phyloP scores from a whole-genome alignment of 1,140 invertebrate species.

The Drosophila kurseongensis region DNA sequence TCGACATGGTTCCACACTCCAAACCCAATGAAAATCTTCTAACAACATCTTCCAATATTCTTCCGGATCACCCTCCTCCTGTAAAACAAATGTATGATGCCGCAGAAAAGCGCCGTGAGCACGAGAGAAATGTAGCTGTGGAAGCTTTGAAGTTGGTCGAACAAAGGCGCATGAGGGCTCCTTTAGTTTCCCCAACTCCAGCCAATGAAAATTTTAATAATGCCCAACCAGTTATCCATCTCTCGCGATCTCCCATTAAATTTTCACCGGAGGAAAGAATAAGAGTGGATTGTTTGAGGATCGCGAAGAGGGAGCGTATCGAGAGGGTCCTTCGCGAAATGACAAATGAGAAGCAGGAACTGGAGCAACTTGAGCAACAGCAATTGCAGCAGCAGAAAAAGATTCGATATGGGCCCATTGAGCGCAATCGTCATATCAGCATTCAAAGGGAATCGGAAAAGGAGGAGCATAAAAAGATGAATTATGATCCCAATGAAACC shows the following conservation, averaged over 20 bases:
- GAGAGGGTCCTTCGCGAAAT: constrained; percentile 61
- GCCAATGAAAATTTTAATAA: background rate
- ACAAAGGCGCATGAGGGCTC: constrained; percentile 51
- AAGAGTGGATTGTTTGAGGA: constrained; percentile 43
- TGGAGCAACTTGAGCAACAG: background rate
- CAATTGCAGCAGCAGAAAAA: background rate
- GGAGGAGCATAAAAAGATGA: background rate
- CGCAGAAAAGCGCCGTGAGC: constrained; percentile 52
- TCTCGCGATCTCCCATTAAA: constrained; percentile 38
- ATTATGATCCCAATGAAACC: too few relatives aligned
- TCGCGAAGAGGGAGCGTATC: constrained; percentile 49
- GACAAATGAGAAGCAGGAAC: constrained; percentile 14
- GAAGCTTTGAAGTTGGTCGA: constrained; percentile 60
- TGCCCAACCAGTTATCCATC: constrained; percentile 19
- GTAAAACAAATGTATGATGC: background rate
- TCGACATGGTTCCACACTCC: background rate
- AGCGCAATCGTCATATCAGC: background rate
- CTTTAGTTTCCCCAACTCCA: background rate
- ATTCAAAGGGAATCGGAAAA: background rate
- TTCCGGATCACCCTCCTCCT: background rate
- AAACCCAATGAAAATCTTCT: background rate
- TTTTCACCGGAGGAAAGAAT: constrained; percentile 46
- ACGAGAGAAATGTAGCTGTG: constrained; percentile 58
- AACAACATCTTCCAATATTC: background rate
- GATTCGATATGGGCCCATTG: too few relatives aligned